Percentiles rank a stretch among this genome's conserved stretches.
Conservation (phyloP, 2,888 invertebrate species). For the Anarsia innoxiella region DNA sequence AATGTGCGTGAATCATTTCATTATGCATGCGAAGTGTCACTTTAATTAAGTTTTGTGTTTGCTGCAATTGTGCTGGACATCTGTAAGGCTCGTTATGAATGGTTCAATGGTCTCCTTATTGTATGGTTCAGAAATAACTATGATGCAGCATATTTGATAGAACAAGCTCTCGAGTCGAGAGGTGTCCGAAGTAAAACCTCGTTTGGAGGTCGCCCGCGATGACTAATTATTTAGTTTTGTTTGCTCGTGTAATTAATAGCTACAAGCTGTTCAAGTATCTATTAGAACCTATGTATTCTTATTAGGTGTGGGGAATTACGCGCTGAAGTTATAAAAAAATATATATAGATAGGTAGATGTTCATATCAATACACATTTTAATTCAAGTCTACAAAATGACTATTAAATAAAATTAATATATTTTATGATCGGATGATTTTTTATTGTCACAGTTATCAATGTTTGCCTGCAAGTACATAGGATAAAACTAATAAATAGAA, state of each 20-base stretch:
- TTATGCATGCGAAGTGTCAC: constrained; percentile 64
- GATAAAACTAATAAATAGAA: constrained; percentile 38
- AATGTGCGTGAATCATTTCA: constrained; percentile 61
- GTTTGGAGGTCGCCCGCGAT: constrained; percentile 5
- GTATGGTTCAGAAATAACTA: constrained; percentile 48
- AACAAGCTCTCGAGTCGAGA: constrained; percentile 9
- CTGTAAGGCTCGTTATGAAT: constrained; percentile 50
- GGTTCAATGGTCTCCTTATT: constrained; percentile 34
- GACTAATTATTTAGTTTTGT: constrained; percentile 11
- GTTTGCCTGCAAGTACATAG: constrained; percentile 21
- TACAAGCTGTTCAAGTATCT: no score
- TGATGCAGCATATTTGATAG: constrained; percentile 35
- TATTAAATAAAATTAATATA: constrained; percentile 4
- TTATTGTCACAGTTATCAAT: constrained; percentile 22
- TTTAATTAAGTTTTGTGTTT: constrained; percentile 68
- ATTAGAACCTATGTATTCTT: no score
- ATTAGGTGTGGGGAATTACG: no score
- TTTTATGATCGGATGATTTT: constrained; percentile 4
- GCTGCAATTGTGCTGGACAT: constrained; percentile 55
- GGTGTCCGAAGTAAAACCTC: constrained; percentile 1
- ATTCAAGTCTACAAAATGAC: background rate
- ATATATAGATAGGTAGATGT: no score
- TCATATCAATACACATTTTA: no score
- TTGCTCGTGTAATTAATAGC: constrained; percentile 8
- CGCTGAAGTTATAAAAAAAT: no score